Base-by-base conservation (phyloP, 2,888 invertebrate genomes). In the Diachrysia chrysitis region DNA sequence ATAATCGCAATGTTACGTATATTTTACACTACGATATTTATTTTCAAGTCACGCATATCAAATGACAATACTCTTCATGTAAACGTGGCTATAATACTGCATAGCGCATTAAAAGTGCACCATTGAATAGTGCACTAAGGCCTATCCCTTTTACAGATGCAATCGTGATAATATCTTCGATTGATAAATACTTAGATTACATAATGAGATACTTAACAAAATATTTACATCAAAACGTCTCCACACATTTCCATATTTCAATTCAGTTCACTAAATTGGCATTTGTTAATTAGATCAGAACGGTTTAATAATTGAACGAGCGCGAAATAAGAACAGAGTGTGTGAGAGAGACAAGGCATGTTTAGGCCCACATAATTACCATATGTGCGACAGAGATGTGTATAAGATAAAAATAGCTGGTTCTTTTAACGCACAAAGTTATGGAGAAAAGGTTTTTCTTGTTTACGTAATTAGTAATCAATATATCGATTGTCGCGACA, bases 281-380 rank as follows among this genome's bases (percentile, higher is more conserved):
- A 85, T 89, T 88, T 86, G 89, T 85, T 89, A 89, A 90, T 89
- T 89, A 90, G 89, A 89, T 87, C 87, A 87, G 86, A 87, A 87
- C 86, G 85, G 82, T 85, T 85, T 87, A 85, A 86, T 89, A 88
- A 89, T 88, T 86, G 84, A 83, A 83, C 83, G 65, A 65, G 80
- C 72, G 76, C 72, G 69, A 73, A 66, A 64, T 62, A 59, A 63
- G 59, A 60, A 68, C 69, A 42, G 12, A 37, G 37, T 32, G 79
- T 23, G 71, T 2, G 79, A 83, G 54, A 14, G 79, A 70, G 82
- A 79, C 57, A 63, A 32, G 64, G 48, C 16, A 66, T 75, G 72
- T 64, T 76, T 74, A 68, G 23, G 67, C 16, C 55, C 54, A 16
- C 59, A 63, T 66, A 58, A 65, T 72, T 75, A 67, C 1, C 58